Base-by-base conservation (phyloP, 2,797 vertebrate species). In the Artibeus lituratus region DNA sequence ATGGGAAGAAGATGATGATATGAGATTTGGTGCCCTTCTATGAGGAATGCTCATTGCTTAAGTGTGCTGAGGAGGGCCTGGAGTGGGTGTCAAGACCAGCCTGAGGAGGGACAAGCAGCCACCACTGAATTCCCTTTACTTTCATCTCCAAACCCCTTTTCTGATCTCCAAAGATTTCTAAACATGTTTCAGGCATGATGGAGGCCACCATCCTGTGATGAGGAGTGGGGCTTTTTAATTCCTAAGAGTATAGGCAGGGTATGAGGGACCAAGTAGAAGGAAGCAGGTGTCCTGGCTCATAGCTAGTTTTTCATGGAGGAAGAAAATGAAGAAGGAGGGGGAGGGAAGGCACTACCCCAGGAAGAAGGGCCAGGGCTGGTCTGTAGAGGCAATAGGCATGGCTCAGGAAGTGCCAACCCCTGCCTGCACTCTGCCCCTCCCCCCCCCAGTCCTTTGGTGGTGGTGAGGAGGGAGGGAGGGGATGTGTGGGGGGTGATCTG, bases 401-500 rank as follows among this genome's bases (percentile, higher is more conserved):
- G 91, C 77, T 88, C 80, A 42, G 86, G 95, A 91, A 72, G 95
- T 96, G 95, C 93, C 97, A 97, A 84, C 91, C 91, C 59, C 85
- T 70, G 49, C 47, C 84, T n/a, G 62, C 1, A 1, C 21, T 0
- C 57, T 5, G 3, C 10, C 24, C 51, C 51, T 0, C 7, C 19
- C 4, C 10, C n/a, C 95, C 55, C 87, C 49, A 44, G 81, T 91
- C 69, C 94, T 94, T 93, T 97, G 95, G 96, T 97, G 82, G 90
- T 96, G 83, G 95, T 87, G 95, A 82, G 24, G 47, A 76, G 67
- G 89, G 95, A 96, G 73, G 76, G 91, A 94, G 80, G 92, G 88
- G 84, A 92, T 82, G 91, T 87, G 85, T 90, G 94, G 93, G 47
- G 94, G 94, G 92, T 94, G 92, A 97, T 96, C 95, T 94, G 96